A percentile compares a stretch with the other conserved stretches of the same genome.
These are phyloP conservation scores for Morone chrysops DNA, from an alignment of 2,113 vertebrate species.

Conservation along the genomic window DNA sequence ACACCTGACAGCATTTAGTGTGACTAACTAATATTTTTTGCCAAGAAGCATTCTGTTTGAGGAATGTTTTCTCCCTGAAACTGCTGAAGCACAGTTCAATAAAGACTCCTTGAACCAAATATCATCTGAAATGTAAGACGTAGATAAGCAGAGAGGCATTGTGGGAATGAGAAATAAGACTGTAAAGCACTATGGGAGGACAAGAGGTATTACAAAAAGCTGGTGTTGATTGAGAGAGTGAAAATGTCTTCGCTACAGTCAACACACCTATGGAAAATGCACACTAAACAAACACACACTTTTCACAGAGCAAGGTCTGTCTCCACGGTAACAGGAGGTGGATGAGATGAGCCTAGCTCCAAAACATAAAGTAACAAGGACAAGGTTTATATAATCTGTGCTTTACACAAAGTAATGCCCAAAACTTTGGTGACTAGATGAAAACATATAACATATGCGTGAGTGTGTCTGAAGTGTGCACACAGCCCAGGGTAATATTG, in stretches of 20 bases:
- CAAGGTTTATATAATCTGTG: background rate
- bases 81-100: background rate
- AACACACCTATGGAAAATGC: background rate
- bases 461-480: background rate
- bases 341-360: background rate
- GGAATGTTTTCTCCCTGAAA: background rate
- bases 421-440: background rate
- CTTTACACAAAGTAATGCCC: background rate
- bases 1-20: conserved; percentile 2
- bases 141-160: conserved; percentile 1
- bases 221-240: background rate
- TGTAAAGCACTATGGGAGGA: background rate
- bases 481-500: background rate
- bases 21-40: conserved; percentile 1
- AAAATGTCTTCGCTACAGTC: conserved; percentile 1
- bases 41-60: background rate
- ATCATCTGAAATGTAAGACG: conserved; percentile 4
- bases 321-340: conserved; percentile 8
- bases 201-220: background rate
- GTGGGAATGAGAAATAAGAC: background rate
- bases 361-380: background rate
- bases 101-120: conserved; percentile 23
- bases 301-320: conserved; percentile 4
- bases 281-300: background rate
- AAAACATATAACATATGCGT: background rate